phyloP scores from a whole-genome alignment of 2,888 invertebrate genomes.

The Caenorhabditis angaria region DNA sequence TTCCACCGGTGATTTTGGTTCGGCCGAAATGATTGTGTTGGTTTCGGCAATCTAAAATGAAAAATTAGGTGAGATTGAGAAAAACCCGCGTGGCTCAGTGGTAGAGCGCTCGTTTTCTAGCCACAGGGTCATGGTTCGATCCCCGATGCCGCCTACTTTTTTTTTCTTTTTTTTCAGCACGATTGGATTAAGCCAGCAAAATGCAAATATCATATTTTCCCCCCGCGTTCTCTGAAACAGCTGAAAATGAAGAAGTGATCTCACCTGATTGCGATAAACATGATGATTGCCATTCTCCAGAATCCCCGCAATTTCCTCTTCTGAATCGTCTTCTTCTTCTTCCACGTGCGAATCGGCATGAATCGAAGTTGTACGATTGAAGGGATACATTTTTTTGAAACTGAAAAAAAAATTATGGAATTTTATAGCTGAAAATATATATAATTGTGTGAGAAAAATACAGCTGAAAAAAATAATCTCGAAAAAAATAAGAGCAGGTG shows the following conservation, averaged over 20 bases:
- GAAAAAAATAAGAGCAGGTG: neutral
- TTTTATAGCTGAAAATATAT: no score
- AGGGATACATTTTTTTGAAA: constrained; percentile 48
- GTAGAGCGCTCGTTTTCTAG: no score
- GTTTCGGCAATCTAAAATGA: no score
- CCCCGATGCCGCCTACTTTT: no score
- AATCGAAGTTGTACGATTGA: constrained; percentile 46
- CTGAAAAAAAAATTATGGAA: constrained; percentile 12
- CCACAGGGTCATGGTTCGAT: no score
- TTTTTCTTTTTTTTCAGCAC: no score
- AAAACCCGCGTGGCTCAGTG: no score
- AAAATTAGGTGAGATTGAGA: no score
- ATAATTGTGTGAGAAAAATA: constrained; percentile 12
- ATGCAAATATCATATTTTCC: no score
- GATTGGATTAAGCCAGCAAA: no score
- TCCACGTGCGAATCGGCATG: constrained; percentile 13
- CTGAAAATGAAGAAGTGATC: no score
- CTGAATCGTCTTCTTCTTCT: constrained; percentile 18
- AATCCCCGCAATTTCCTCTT: constrained; percentile 8
- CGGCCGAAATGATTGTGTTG: neutral
- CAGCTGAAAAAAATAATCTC: neutral
- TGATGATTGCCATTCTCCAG: constrained; percentile 9
- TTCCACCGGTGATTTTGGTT: constrained; percentile 19
- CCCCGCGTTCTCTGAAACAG: no score
- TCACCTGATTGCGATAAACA: constrained; percentile 16